Evolutionary conservation across 2,113 vertebrate genomes (phyloP).

Genomic region (Girardinichthys multiradiatus): DNA sequence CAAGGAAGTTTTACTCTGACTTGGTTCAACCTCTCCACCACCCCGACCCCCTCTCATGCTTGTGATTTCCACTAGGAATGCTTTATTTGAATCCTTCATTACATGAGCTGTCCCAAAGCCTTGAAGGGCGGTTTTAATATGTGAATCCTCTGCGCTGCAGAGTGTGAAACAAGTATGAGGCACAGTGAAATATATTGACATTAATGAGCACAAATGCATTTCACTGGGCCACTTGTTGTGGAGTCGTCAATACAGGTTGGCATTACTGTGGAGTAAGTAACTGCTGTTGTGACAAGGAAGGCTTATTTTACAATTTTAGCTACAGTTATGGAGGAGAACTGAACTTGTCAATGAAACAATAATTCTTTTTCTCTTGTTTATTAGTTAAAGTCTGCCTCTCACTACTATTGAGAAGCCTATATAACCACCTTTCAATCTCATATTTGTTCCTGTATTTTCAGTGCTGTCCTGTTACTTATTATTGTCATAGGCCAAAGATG

Average conservation of each 20-base stretch:
- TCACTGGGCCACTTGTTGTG: conserved; percentile 68
- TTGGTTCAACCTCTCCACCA: not conserved
- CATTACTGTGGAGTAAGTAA: conserved; percentile 32
- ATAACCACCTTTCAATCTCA: too few relatives aligned
- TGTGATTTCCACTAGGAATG: conserved; percentile 81
- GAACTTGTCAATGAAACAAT: not conserved
- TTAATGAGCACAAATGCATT: conserved; percentile 68
- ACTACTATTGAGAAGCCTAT: too few relatives aligned
- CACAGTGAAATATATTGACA: conserved; percentile 54
- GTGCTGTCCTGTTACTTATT: not conserved
- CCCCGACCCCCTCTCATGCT: conserved; percentile 53
- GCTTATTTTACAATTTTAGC: conserved; percentile 27
- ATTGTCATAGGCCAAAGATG: too few relatives aligned
- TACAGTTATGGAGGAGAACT: not conserved
- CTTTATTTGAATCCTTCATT: conserved; percentile 80
- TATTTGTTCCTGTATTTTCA: not conserved
- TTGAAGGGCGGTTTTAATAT: conserved; percentile 81
- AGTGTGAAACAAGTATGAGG: conserved; percentile 67
- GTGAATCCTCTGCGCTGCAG: conserved; percentile 68
- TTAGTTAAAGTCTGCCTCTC: not conserved
- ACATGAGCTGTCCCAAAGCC: conserved; percentile 74
- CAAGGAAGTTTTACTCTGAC: conserved; percentile 70
- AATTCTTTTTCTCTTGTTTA: not conserved
- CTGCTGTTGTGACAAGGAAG: conserved; percentile 8
- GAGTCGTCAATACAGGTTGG: conserved; percentile 62